Base-by-base conservation (phyloP, 2,888 invertebrate species). In the Orthosia incerta region DNA sequence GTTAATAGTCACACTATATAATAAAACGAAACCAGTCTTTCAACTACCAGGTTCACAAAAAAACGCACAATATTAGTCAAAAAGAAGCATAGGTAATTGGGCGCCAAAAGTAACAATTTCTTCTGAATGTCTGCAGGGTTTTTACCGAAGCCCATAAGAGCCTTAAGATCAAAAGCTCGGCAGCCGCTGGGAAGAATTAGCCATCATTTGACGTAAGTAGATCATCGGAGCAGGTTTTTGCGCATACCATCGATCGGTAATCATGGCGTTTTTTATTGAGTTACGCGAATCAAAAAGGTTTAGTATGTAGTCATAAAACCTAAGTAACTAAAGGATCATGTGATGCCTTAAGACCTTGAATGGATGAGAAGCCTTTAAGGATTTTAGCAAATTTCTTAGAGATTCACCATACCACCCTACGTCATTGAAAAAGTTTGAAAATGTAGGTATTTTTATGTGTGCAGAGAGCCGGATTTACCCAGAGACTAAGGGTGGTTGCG, bases 191-290 rank as follows among this genome's bases (percentile, higher is more conserved):
- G 23, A 31, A 39, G 83, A 82, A 89, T 91, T 91, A 88, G 68
- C 73, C 70, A 66, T 73, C 89, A 82, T 89, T 89, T 79, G 74
- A 82, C 82, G 87, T 86, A 91, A 89, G 91, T 87, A 90, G 91
- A 89, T 85, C 90, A 86, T 39, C 46, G 31, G 45, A 74, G 61
- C 79, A 26, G 71, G 74, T 87, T 83, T 78, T 78, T 76, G 65
- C 57, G 71, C 70, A 65, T 60, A 50, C 70, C 71, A 72, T 74
- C 66, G 83, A 84, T 82, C 62, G 20, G 51, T 73, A 78, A 74
- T 84, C 64, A 71, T 62, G 62, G 63, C 20, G 31, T 66, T 85
- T 80, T 76, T 71, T 73, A 53, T 69, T 65, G 23, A 48, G 79
- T 57, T 68, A 84, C 61, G 31, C 20, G 65, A 65, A 70, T 50